Evolutionary conservation across 2,888 invertebrate species (phyloP).

Genomic region (Notodonta dromedarius): DNA sequence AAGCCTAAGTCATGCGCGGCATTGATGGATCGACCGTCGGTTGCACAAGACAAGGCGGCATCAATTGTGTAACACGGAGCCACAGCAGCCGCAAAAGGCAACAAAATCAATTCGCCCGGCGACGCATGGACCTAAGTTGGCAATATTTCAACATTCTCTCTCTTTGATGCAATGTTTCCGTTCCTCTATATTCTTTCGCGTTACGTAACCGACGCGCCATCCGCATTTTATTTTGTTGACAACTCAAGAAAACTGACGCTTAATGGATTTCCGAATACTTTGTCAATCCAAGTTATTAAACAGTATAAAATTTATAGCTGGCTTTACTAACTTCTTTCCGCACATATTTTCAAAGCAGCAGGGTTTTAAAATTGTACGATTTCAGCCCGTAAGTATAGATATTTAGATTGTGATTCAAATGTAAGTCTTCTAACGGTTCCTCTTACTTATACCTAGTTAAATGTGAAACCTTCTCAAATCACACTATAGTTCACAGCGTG

Average conservation of each 20-base stretch:
- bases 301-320: too few species aligned
- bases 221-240: conserved; percentile 48
- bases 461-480: too few species aligned
- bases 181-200: conserved; percentile 51
- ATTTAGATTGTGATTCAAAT: too few species aligned
- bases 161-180: conserved; percentile 72
- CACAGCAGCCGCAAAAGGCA: conserved; percentile 56
- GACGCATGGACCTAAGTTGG: conserved; percentile 67
- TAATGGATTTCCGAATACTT: conserved; percentile 16
- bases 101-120: conserved; percentile 69
- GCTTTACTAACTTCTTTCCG: too few species aligned
- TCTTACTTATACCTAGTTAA: too few species aligned
- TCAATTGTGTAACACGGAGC: conserved; percentile 44
- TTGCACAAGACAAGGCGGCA: conserved; percentile 20
- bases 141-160: conserved; percentile 71
- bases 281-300: neutral
- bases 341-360: too few species aligned
- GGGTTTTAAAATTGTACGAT: too few species aligned
- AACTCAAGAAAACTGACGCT: conserved; percentile 38
- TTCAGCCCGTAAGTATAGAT: too few species aligned
- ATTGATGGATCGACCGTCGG: conserved; percentile 11
- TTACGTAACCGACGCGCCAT: conserved; percentile 56
- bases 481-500: too few species aligned
- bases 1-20: neutral
- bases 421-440: too few species aligned